Conservation (phyloP, 2,888 invertebrate species). For the Oegoconia quadripuncta region DNA sequence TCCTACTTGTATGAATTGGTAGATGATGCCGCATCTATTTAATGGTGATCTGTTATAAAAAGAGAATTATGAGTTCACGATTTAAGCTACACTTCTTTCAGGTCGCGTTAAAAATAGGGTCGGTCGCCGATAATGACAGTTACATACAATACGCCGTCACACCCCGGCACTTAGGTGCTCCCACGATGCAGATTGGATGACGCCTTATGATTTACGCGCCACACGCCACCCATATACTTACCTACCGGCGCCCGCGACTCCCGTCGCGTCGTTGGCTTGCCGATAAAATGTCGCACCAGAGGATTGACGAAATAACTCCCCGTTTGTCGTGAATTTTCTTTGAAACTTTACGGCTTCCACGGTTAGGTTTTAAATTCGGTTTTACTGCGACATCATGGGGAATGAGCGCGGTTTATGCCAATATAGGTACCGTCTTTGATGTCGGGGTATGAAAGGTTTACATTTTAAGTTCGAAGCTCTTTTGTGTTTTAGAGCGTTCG, state of each 20-base stretch:
- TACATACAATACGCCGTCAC: conserved; percentile 23
- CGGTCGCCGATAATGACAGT: conserved; percentile 12
- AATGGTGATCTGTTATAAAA: too few relatives aligned
- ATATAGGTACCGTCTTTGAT: too few relatives aligned
- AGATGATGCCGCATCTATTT: too few relatives aligned
- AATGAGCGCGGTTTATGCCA: too few relatives aligned
- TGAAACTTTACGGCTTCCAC: conserved; percentile 1
- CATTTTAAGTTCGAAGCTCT: too few relatives aligned
- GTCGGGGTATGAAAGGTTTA: too few relatives aligned
- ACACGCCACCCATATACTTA: conserved; percentile 18
- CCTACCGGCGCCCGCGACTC: conserved; percentile 6
- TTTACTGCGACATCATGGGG: not conserved
- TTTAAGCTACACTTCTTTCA: too few relatives aligned
- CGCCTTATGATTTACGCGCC: conserved; percentile 37
- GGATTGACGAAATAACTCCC: conserved; percentile 20
- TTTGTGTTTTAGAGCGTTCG: too few relatives aligned
- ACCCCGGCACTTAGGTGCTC: conserved; percentile 30
- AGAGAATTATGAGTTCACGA: too few relatives aligned
- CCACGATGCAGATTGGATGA: conserved; percentile 40
- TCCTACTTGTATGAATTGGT: too few relatives aligned
- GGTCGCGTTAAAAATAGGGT: too few relatives aligned
- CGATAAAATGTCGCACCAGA: conserved; percentile 31
- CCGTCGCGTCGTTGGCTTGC: conserved; percentile 1
- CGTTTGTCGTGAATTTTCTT: conserved; percentile 10
- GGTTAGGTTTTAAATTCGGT: conserved; percentile 9